These are phyloP conservation scores for Ornithoptera priamus DNA, from an alignment of 2,888 invertebrate species.

Conservation along the genomic window DNA sequence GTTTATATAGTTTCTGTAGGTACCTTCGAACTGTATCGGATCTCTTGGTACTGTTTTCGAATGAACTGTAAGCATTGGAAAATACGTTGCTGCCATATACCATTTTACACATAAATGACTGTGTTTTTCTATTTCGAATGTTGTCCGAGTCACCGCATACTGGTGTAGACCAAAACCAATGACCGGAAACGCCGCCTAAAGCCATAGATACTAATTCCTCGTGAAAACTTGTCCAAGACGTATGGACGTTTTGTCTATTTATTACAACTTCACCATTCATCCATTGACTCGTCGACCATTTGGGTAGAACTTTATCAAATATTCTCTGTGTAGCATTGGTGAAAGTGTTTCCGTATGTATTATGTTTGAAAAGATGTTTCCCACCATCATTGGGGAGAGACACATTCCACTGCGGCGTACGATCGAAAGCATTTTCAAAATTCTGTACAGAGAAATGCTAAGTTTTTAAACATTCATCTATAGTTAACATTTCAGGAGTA, in stretches of 20 bases:
- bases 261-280: slow-evolving; percentile 54
- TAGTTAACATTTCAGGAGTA: too few species aligned
- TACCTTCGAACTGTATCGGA: slow-evolving; percentile 69
- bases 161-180: slow-evolving; percentile 75
- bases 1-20: slow-evolving; percentile 60
- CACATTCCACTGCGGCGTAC: slow-evolving; percentile 77
- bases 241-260: slow-evolving; percentile 74
- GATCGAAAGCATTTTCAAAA: slow-evolving; percentile 65
- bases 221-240: slow-evolving; percentile 81
- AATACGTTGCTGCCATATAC: slow-evolving; percentile 83
- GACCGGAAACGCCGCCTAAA: slow-evolving; percentile 71
- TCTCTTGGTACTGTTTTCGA: slow-evolving; percentile 63
- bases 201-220: slow-evolving; percentile 73
- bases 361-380: slow-evolving; percentile 71
- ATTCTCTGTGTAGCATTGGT: slow-evolving; percentile 49
- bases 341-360: slow-evolving; percentile 79
- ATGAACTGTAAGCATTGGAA: slow-evolving; percentile 80
- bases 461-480: too few species aligned
- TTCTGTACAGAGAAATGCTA: slow-evolving; percentile 41
- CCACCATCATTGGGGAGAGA: slow-evolving; percentile 43
- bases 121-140: slow-evolving; percentile 58
- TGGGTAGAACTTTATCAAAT: slow-evolving; percentile 40
- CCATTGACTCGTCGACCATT: slow-evolving; percentile 57
- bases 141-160: slow-evolving; percentile 78
- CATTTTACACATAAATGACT: slow-evolving; percentile 82